These are phyloP conservation scores for Timandra comae DNA, from an alignment of 2,888 invertebrate species.

Conservation along the genomic window DNA sequence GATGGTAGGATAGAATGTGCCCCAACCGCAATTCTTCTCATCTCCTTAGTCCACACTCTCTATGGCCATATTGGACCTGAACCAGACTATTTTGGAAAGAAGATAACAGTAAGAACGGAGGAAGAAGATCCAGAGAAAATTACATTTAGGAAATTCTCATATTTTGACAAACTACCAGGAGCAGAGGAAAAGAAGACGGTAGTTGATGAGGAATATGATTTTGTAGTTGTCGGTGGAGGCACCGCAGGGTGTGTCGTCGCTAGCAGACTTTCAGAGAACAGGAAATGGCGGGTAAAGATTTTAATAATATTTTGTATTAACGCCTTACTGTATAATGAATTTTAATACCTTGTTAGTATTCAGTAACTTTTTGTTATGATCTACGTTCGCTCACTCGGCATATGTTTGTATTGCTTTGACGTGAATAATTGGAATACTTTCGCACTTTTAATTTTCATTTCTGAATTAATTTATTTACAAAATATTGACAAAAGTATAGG, in stretches of 20 bases:
- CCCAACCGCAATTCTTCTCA: slow-evolving; percentile 63
- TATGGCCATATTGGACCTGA: slow-evolving; percentile 59
- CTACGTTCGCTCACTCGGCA: no score
- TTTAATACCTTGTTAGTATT: no score
- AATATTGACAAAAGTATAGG: no score
- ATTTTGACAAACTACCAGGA: slow-evolving; percentile 22
- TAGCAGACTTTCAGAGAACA: slow-evolving; percentile 61
- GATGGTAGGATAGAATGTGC: slow-evolving; percentile 67
- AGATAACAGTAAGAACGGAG: slow-evolving; percentile 15
- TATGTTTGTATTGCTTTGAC: no score
- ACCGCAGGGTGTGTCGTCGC: slow-evolving; percentile 66
- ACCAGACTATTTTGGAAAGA: slow-evolving; percentile 54
- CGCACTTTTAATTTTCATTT: no score
- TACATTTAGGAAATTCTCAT: slow-evolving; percentile 20
- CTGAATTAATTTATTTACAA: no score
- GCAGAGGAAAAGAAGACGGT: slow-evolving; percentile 13
- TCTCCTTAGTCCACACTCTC: slow-evolving; percentile 59
- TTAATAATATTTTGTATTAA: no score
- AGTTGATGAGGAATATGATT: slow-evolving; percentile 42
- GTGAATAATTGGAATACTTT: no score
- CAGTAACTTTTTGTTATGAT: background rate
- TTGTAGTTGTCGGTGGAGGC: slow-evolving; percentile 61
- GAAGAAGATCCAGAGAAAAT: slow-evolving; percentile 4
- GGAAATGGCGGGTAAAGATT: slow-evolving; percentile 54
- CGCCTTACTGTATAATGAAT: no score